A percentile compares a stretch with the other conserved stretches of the same genome.
Conservation (phyloP, 2,113 vertebrate species). For the Leptobrachium ailaonicum region DNA sequence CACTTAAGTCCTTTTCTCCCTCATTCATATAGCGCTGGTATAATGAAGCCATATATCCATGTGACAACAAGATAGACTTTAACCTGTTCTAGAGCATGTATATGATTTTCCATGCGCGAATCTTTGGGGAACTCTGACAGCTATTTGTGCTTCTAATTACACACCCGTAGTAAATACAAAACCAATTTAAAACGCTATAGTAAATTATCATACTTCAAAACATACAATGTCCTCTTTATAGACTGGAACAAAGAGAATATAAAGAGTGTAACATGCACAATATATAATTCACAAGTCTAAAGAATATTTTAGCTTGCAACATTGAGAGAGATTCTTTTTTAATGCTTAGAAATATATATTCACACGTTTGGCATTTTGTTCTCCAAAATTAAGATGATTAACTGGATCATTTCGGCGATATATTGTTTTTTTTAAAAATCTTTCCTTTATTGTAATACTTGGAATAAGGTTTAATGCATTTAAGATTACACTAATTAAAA, state of each 20-base stretch:
- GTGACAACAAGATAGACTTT: conserved; percentile 57
- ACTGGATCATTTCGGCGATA: no score
- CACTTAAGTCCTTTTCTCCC: conserved; percentile 53
- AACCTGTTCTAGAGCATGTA: conserved; percentile 49
- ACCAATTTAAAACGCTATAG: neutral
- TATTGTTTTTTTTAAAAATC: no score
- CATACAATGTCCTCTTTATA: neutral
- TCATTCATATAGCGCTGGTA: conserved; percentile 61
- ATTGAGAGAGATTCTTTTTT: no score
- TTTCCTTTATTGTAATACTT: no score
- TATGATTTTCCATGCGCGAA: conserved; percentile 12
- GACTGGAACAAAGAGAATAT: neutral
- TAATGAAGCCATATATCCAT: conserved; percentile 66
- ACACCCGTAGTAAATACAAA: neutral
- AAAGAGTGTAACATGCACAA: neutral
- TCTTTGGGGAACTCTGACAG: conserved; percentile 16
- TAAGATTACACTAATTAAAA: no score
- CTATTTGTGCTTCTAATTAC: conserved; percentile 8
- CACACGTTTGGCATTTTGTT: no score
- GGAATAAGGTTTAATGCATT: no score
- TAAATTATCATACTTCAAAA: neutral
- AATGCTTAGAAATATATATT: no score
- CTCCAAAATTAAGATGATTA: no score
- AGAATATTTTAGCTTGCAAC: no score
- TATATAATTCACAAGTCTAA: neutral